These are phyloP conservation scores for Gobio gobio DNA, from an alignment of 2,113 vertebrate species.

Conservation along the genomic window DNA sequence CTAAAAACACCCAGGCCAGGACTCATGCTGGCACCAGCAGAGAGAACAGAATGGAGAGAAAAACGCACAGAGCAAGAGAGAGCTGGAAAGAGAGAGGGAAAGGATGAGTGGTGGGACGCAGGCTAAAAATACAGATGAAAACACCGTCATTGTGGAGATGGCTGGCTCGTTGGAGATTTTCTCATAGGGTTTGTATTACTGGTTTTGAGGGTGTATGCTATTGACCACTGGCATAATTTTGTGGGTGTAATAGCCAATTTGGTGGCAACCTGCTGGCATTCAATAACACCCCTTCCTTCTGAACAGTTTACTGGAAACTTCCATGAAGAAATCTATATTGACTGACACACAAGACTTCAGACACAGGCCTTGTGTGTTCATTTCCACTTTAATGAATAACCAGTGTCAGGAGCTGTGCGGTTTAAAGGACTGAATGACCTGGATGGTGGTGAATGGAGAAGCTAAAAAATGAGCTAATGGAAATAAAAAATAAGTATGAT, in stretches of 20 bases:
- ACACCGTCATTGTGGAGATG: conserved; percentile 1
- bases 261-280: conserved; percentile 19
- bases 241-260: conserved; percentile 5
- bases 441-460: conserved; percentile 14
- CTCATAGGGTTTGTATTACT: neutral
- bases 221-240: conserved; percentile 17
- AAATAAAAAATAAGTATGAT: conserved; percentile 60
- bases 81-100: neutral
- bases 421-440: conserved; percentile 20
- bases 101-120: neutral
- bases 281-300: conserved; percentile 2
- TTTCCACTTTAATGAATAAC: conserved; percentile 19
- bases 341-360: neutral
- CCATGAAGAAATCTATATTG: conserved; percentile 11
- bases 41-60: conserved; percentile 28
- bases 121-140: conserved; percentile 4
- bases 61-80: neutral
- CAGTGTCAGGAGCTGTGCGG: neutral
- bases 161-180: neutral
- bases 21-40: conserved; percentile 30
- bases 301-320: neutral
- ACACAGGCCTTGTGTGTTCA: neutral
- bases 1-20: conserved; percentile 43
- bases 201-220: conserved; percentile 1
- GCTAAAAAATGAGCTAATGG: conserved; percentile 59